phyloP scores from a whole-genome alignment of 2,888 invertebrate species.

The Drosophila hawaiiensis region DNA sequence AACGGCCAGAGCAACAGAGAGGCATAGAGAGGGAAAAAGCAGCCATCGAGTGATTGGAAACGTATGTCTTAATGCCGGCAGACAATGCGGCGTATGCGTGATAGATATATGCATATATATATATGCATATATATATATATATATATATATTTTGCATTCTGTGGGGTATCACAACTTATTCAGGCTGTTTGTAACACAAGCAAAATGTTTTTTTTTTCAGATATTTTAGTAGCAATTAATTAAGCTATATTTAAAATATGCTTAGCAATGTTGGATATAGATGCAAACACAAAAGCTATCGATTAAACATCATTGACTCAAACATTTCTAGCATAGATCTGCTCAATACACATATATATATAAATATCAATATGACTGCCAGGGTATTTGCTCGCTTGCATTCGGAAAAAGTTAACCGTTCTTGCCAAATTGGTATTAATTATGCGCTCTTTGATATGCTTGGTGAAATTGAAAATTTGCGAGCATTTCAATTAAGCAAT shows the following conservation, averaged over 20 bases:
- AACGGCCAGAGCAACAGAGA: neutral
- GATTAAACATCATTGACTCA: neutral
- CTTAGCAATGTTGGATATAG: neutral
- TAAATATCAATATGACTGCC: neutral
- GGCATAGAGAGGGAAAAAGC: neutral
- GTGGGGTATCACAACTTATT: neutral
- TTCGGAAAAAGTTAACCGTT: neutral
- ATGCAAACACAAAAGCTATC: neutral
- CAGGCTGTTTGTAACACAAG: neutral
- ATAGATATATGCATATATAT: constrained; percentile 27
- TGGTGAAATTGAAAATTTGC: constrained; percentile 41
- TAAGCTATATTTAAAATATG: neutral
- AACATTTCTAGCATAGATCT: neutral
- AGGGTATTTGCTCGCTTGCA: neutral
- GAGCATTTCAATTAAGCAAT: constrained; percentile 35
- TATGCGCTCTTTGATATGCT: neutral
- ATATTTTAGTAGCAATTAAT: neutral
- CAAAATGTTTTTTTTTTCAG: neutral
- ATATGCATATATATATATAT: neutral
- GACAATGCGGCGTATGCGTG: constrained; percentile 64
- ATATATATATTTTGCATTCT: neutral
- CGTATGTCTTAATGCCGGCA: constrained; percentile 37
- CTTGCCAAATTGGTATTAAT: neutral
- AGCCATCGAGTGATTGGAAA: neutral
- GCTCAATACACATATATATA: neutral